These are phyloP conservation scores for Deilephila elpenor DNA, from an alignment of 2,888 invertebrate species.

Conservation along the genomic window DNA sequence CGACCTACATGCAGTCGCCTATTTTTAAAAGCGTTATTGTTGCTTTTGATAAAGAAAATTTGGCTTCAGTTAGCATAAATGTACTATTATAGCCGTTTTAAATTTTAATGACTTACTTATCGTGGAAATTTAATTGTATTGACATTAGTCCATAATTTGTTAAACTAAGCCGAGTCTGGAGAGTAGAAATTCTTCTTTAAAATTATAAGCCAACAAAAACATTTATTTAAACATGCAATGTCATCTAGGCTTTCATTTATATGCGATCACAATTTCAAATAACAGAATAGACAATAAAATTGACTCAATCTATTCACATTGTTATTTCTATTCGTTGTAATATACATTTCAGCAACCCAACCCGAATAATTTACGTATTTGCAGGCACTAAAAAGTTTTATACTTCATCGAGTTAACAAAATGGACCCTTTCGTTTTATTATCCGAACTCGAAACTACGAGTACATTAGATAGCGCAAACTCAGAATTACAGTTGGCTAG, in stretches of 20 bases:
- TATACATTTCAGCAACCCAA: conserved; percentile 10
- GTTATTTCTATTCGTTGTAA: not conserved
- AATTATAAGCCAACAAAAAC: no score
- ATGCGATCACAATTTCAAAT: not conserved
- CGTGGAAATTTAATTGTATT: no score
- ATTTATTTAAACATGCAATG: no score
- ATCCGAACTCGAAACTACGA: conserved; percentile 1
- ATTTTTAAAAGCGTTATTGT: not conserved
- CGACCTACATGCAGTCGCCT: not conserved
- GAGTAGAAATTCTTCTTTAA: no score
- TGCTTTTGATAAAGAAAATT: not conserved
- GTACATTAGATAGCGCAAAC: conserved; percentile 7
- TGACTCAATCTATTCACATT: not conserved
- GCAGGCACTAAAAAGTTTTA: conserved; percentile 16
- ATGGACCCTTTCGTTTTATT: conserved; percentile 20
- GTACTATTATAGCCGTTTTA: no score
- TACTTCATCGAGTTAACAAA: conserved; percentile 14
- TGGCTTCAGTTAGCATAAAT: not conserved
- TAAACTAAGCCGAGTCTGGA: no score
- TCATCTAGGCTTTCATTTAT: no score
- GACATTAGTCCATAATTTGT: no score
- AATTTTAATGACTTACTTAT: no score
- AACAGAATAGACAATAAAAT: not conserved
- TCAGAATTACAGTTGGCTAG: not conserved
- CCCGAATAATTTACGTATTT: conserved; percentile 14